These are phyloP conservation scores for Porites rus DNA, from an alignment of 92 coral and sea anemone genomes.

Conservation along the genomic window DNA sequence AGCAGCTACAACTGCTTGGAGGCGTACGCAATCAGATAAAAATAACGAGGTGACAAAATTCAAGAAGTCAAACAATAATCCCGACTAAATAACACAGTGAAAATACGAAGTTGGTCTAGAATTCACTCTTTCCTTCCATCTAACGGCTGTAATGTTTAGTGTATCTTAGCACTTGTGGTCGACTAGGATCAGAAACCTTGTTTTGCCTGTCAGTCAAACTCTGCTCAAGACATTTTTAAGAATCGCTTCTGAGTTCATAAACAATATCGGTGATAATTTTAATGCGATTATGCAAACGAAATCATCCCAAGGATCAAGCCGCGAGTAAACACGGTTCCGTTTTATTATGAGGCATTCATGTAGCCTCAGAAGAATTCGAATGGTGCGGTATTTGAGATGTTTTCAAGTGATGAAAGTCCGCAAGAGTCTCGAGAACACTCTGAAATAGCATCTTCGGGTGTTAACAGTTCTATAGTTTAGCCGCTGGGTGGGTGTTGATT, in stretches of 20 bases:
- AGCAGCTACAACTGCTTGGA: background rate
- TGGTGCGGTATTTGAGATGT: constrained; percentile 1
- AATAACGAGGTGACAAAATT: constrained; percentile 60
- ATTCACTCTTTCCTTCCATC: background rate
- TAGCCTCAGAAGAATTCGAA: background rate
- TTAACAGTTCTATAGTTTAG: constrained; percentile 20
- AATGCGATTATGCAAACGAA: constrained; percentile 66
- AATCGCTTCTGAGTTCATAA: constrained; percentile 40
- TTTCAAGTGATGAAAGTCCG: constrained; percentile 32
- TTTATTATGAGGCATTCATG: constrained; percentile 23
- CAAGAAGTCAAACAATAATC: constrained; percentile 51
- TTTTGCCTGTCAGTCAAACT: constrained; percentile 19
- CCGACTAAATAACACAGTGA: constrained; percentile 27
- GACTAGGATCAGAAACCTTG: background rate
- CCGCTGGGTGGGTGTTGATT: constrained; percentile 44
- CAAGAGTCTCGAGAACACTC: constrained; percentile 28
- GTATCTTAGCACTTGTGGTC: background rate
- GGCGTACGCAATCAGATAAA: constrained; percentile 45
- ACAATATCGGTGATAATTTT: constrained; percentile 53
- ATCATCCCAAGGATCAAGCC: constrained; percentile 35
- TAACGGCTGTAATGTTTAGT: background rate
- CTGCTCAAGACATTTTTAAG: constrained; percentile 13
- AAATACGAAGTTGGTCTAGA: constrained; percentile 25
- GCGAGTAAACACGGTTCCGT: constrained; percentile 46
- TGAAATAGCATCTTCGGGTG: constrained; percentile 38